Evolutionary conservation across 2,888 invertebrate genomes (phyloP).

Genomic region (Dryadula phaetusa): DNA sequence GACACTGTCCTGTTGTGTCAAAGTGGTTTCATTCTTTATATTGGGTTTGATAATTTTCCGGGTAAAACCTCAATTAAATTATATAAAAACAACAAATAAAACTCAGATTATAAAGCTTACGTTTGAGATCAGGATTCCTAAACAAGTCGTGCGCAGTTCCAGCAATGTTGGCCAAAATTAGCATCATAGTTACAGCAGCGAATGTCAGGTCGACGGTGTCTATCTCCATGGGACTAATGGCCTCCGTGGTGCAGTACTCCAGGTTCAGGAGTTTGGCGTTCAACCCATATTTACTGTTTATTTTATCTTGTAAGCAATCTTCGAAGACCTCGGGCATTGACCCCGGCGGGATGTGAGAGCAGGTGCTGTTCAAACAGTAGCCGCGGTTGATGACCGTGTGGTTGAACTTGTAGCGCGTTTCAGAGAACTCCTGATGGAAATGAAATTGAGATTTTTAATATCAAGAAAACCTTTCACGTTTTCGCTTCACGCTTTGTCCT

Average conservation of each 20-base stretch:
- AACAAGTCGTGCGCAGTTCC: constrained; percentile 48
- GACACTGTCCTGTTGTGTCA: no score
- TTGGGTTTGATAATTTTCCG: no score
- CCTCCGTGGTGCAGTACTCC: constrained; percentile 47
- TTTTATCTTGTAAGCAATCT: constrained; percentile 47
- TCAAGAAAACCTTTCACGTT: no score
- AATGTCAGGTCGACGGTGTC: constrained; percentile 46
- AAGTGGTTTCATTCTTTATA: no score
- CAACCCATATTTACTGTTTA: constrained; percentile 44
- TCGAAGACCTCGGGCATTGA: constrained; percentile 41
- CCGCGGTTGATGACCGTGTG: constrained; percentile 51
- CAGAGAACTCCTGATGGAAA: constrained; percentile 45
- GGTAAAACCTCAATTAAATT: no score
- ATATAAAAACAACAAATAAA: neutral
- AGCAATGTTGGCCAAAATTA: constrained; percentile 39
- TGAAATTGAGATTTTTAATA: no score
- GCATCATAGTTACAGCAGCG: constrained; percentile 40
- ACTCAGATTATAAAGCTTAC: constrained; percentile 39
- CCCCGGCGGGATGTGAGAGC: constrained; percentile 43
- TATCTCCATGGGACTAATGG: constrained; percentile 29
- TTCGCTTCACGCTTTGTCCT: no score
- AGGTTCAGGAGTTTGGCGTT: constrained; percentile 41
- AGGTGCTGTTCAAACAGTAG: constrained; percentile 48
- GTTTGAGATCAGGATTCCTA: constrained; percentile 45
- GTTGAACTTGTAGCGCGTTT: constrained; percentile 48